These are phyloP conservation scores for Nomada goodeniana DNA, from an alignment of 2,888 invertebrate genomes.

Conservation along the genomic window DNA sequence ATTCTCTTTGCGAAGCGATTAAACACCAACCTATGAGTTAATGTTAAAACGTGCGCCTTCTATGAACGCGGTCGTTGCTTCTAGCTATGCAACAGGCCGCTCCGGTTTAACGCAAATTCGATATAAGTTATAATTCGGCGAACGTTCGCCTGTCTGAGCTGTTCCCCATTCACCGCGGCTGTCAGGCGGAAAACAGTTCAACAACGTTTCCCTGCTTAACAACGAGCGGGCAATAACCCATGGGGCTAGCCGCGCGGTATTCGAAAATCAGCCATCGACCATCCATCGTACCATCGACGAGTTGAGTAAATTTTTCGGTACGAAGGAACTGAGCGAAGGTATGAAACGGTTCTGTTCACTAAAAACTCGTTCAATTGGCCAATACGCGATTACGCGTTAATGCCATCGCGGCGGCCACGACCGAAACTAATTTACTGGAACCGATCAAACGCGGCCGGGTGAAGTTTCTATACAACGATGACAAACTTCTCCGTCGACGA, in stretches of 20 bases:
- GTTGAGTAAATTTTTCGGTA: neutral
- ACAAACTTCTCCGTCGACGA: neutral
- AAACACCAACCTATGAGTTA: constrained; percentile 4
- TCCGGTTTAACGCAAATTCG: constrained; percentile 25
- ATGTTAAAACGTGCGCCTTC: constrained; percentile 12
- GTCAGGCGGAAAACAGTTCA: neutral
- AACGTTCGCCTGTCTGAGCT: neutral
- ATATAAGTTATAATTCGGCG: constrained; percentile 28
- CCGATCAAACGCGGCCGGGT: constrained; percentile 21
- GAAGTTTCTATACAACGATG: constrained; percentile 14
- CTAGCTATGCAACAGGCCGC: neutral
- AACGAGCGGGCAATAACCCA: constrained; percentile 18
- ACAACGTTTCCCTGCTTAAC: constrained; percentile 21
- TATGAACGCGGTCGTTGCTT: neutral
- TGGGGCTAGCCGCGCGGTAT: too few relatives aligned
- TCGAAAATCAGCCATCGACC: neutral
- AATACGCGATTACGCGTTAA: constrained; percentile 8
- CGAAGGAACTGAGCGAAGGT: neutral
- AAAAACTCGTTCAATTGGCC: neutral
- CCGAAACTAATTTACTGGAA: constrained; percentile 19
- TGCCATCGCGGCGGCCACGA: neutral
- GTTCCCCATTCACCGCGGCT: neutral
- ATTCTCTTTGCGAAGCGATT: constrained; percentile 32
- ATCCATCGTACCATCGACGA: neutral
- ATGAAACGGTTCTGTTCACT: too few relatives aligned